Percentiles rank a stretch among this genome's conserved stretches.
Conservation (phyloP, 1,140 invertebrate genomes). For the Drosophila sp. region DNA sequence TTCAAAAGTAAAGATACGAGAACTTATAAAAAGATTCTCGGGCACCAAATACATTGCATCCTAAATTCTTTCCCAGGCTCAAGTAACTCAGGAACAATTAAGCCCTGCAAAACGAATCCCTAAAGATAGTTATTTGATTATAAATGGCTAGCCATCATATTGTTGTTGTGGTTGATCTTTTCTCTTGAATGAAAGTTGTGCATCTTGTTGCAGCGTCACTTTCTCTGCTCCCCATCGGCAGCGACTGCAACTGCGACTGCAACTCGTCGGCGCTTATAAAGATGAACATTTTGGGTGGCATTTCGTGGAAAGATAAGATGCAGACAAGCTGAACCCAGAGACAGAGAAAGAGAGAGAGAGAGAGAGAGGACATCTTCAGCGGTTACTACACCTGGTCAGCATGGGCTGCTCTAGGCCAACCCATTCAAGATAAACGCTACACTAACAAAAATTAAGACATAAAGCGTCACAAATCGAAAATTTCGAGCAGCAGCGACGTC, state of each 20-base stretch:
- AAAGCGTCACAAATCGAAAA: constrained; percentile 82
- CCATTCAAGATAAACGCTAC: constrained; percentile 31
- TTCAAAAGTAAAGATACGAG: too few species aligned
- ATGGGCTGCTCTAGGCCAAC: constrained; percentile 32
- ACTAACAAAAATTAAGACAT: constrained; percentile 74
- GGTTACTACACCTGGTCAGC: constrained; percentile 15
- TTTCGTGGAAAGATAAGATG: constrained; percentile 73
- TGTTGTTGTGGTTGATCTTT: constrained; percentile 13
- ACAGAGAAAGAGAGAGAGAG: constrained; percentile 9
- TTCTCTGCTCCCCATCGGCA: constrained; percentile 49
- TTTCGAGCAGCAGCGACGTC: constrained; percentile 60
- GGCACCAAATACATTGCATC: neutral
- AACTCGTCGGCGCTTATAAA: constrained; percentile 48
- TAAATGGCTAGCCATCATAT: neutral
- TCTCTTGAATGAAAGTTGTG: constrained; percentile 70
- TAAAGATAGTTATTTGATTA: constrained; percentile 15
- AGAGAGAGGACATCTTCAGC: constrained; percentile 7
- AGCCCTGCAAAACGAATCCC: constrained; percentile 14
- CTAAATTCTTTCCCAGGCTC: constrained; percentile 1
- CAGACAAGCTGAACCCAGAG: constrained; percentile 11
- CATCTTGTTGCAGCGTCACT: constrained; percentile 47
- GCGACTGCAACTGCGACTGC: neutral
- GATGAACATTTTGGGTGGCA: constrained; percentile 77
- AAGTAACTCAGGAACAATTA: neutral
- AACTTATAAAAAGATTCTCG: too few species aligned